These are phyloP conservation scores for Muscidifurax raptorellus DNA, from an alignment of 1,140 invertebrate genomes.

Conservation along the genomic window DNA sequence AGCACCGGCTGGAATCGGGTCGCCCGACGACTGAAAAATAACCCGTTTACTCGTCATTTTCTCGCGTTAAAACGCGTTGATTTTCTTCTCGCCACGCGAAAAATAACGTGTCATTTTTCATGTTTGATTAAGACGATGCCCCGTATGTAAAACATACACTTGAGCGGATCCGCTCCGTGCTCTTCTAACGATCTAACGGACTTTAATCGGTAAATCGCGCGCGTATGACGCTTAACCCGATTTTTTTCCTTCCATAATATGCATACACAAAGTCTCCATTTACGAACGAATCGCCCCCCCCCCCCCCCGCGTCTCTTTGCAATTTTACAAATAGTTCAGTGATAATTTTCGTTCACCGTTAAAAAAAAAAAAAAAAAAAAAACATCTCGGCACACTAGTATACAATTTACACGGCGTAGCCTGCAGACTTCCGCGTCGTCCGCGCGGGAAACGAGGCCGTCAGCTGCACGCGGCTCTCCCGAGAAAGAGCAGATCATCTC, in stretches of 20 bases:
- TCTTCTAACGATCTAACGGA: slow-evolving; percentile 47
- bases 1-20: too few relatives aligned
- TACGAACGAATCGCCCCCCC: neutral
- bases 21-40: too few relatives aligned
- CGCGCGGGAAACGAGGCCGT: neutral
- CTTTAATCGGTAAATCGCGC: slow-evolving; percentile 53
- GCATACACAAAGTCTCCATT: too few relatives aligned
- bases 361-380: neutral
- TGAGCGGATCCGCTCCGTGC: neutral
- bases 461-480: neutral
- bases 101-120: neutral
- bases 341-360: too few relatives aligned
- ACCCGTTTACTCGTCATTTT: too few relatives aligned
- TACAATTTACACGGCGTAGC: neutral
- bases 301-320: neutral
- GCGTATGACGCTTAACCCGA: slow-evolving; percentile 51
- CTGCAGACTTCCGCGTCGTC: neutral
- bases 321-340: neutral
- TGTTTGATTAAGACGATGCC: neutral
- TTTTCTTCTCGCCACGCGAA: too few relatives aligned
- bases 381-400: neutral
- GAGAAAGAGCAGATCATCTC: neutral
- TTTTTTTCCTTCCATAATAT: slow-evolving; percentile 20
- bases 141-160: too few relatives aligned
- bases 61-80: too few relatives aligned